phyloP scores from a whole-genome alignment of 1,140 invertebrate species.

The Lethrus apterus region DNA sequence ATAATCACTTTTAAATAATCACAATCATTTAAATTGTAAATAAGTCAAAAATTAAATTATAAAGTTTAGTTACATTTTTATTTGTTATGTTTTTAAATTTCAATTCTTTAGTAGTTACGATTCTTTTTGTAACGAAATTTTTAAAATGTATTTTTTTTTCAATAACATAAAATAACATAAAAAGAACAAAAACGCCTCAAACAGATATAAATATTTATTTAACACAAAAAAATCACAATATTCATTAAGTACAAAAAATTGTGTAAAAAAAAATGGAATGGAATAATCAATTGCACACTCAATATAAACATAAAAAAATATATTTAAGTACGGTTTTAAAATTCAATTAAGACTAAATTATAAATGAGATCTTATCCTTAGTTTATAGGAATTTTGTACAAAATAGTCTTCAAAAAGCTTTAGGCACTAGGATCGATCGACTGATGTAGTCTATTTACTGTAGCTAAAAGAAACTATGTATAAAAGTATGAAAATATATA shows the following conservation, averaged over 20 bases:
- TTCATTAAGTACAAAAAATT: conserved; percentile 3
- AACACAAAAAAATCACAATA: conserved; percentile 12
- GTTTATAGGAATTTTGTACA: conserved; percentile 12
- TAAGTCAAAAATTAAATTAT: no score
- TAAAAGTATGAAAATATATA: conserved; percentile 3
- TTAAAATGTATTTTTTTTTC: no score
- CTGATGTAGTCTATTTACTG: conserved; percentile 3
- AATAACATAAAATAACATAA: no score
- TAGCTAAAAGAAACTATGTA: background rate
- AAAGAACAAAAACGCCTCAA: conserved; percentile 1
- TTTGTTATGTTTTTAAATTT: no score
- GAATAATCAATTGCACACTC: conserved; percentile 11
- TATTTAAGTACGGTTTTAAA: background rate
- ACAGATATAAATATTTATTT: conserved; percentile 12
- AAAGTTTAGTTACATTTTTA: no score
- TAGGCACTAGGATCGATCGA: conserved; percentile 11
- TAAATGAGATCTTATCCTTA: background rate
- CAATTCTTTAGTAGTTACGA: no score
- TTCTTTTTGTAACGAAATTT: no score
- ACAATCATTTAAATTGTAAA: no score
- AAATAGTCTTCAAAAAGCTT: conserved; percentile 12
- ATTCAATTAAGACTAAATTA: conserved; percentile 10
- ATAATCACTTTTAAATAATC: no score
- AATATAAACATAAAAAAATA: background rate
- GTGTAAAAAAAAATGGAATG: conserved; percentile 8